Conservation (phyloP, 2,113 vertebrate genomes). For the Hymenochirus boettgeri region DNA sequence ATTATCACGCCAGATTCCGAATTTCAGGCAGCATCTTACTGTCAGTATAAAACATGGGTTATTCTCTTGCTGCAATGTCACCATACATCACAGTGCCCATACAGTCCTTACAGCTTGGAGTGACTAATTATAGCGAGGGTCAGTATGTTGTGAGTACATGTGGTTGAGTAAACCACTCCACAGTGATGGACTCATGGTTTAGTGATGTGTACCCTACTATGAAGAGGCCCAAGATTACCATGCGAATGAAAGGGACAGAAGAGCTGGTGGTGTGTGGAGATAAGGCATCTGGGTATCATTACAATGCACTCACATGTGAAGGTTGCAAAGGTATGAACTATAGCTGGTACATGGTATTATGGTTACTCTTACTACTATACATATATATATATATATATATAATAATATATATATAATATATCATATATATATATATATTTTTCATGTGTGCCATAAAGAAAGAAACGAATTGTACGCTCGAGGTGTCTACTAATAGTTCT, state of each 20-base stretch:
- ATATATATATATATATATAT: no score
- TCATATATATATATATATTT: no score
- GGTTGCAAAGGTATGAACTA: slow-evolving; percentile 84
- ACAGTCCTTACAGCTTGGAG: slow-evolving; percentile 62
- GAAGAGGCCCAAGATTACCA: slow-evolving; percentile 64
- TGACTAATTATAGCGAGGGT: slow-evolving; percentile 56
- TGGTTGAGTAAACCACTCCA: slow-evolving; percentile 55
- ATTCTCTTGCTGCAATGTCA: slow-evolving; percentile 61
- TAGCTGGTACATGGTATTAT: no score
- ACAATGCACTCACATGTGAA: slow-evolving; percentile 91
- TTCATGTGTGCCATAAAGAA: no score
- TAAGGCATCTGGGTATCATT: slow-evolving; percentile 91
- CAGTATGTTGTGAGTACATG: slow-evolving; percentile 53
- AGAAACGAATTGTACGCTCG: no score
- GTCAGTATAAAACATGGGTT: slow-evolving; percentile 71
- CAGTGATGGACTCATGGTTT: slow-evolving; percentile 46
- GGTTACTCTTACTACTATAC: no score
- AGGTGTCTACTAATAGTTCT: no score
- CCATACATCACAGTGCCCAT: slow-evolving; percentile 66
- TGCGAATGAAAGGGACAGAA: slow-evolving; percentile 72
- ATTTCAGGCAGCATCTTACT: slow-evolving; percentile 72
- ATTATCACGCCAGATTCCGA: slow-evolving; percentile 77
- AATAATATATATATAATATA: no score
- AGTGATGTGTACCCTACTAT: slow-evolving; percentile 54
- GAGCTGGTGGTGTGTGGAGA: slow-evolving; percentile 90